These are phyloP conservation scores for Stenolophus ochropezus DNA, from an alignment of 2,888 invertebrate genomes.

Conservation along the genomic window DNA sequence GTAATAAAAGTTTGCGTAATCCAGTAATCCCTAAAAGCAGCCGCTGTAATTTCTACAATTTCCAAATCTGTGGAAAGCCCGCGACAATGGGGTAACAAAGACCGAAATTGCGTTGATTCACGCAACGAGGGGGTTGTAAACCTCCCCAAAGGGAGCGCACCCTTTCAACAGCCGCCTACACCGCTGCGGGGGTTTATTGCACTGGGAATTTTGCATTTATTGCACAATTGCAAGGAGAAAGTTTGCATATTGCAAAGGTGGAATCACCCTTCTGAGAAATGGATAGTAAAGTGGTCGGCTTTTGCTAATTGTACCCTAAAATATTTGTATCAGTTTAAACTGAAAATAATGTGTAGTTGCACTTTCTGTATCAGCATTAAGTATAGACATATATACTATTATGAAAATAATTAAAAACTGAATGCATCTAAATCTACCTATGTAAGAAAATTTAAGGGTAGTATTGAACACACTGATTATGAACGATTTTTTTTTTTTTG, in stretches of 20 bases:
- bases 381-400: too few species aligned
- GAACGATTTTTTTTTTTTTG: too few species aligned
- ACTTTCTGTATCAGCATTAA: too few species aligned
- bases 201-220: neutral
- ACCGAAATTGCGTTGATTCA: constrained; percentile 18
- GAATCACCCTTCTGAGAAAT: neutral
- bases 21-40: neutral
- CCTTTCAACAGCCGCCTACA: constrained; percentile 14
- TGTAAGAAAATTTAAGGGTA: too few species aligned
- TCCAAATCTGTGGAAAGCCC: neutral
- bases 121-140: constrained; percentile 18
- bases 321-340: too few species aligned
- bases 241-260: neutral
- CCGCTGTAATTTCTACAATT: neutral
- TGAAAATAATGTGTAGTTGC: too few species aligned
- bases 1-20: neutral
- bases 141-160: constrained; percentile 1
- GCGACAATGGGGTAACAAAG: constrained; percentile 8
- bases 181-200: neutral
- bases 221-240: neutral
- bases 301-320: too few species aligned
- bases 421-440: too few species aligned
- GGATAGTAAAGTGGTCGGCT: too few species aligned
- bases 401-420: too few species aligned
- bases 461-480: too few species aligned